Evolutionary conservation across 2,888 invertebrate species (phyloP).

Genomic region (Serripes groenlandicus): DNA sequence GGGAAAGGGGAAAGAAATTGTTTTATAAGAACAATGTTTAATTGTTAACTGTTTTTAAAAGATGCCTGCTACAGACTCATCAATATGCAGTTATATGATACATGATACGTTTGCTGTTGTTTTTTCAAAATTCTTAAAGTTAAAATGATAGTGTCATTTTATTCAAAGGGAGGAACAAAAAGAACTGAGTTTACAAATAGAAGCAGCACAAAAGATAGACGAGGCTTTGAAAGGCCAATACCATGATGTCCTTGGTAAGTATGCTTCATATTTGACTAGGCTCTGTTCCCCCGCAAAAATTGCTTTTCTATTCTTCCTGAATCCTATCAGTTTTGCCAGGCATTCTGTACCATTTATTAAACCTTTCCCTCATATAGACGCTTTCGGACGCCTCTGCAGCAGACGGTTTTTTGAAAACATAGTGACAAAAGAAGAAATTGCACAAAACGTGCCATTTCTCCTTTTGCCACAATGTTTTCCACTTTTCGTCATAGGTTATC

Average conservation of each 20-base stretch:
- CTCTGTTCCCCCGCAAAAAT: too few relatives aligned
- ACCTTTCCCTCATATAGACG: neutral
- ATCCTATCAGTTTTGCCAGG: neutral
- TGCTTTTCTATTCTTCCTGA: too few relatives aligned
- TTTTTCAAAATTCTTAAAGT: too few relatives aligned
- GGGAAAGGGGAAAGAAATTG: too few relatives aligned
- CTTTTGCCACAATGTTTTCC: too few relatives aligned
- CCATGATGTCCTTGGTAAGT: conserved; percentile 72
- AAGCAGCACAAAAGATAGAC: conserved; percentile 75
- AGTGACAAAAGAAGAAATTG: neutral
- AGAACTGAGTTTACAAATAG: conserved; percentile 81
- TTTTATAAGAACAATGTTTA: too few relatives aligned
- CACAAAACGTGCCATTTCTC: neutral
- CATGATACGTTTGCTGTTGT: too few relatives aligned
- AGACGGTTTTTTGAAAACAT: neutral
- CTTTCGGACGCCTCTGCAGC: neutral
- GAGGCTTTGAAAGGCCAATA: conserved; percentile 71
- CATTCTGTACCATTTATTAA: neutral
- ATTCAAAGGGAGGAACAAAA: conserved; percentile 80
- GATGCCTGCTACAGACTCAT: too few relatives aligned
- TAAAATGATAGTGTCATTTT: too few relatives aligned
- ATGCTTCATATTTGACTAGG: neutral
- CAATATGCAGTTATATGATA: too few relatives aligned
- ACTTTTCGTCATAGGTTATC: too few relatives aligned
- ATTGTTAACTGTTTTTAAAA: too few relatives aligned